Evolutionary conservation across 1,140 invertebrate species (phyloP).

Genomic region (Heliothis virescens): DNA sequence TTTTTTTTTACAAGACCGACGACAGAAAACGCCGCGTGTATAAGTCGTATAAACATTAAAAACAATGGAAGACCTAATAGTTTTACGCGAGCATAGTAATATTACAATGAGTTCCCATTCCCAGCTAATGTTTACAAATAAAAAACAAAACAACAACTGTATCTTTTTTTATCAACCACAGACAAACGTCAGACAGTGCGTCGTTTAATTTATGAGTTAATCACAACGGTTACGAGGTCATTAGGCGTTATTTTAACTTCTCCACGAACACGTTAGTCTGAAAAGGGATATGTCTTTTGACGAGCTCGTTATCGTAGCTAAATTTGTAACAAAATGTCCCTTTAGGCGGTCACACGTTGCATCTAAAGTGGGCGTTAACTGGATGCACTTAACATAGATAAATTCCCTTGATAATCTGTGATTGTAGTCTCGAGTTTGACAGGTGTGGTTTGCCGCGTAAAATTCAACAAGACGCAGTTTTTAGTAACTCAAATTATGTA

Average conservation of each 20-base stretch:
- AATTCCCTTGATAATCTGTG: constrained; percentile 34
- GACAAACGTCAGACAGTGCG: constrained; percentile 12
- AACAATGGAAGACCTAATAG: no score
- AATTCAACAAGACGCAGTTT: neutral
- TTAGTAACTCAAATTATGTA: neutral
- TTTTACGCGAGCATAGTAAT: no score
- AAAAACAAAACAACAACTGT: neutral
- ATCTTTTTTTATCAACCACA: constrained; percentile 12
- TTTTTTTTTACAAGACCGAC: no score
- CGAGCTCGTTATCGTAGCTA: constrained; percentile 50
- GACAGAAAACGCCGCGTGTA: no score
- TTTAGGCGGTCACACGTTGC: constrained; percentile 29
- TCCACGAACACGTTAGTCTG: constrained; percentile 26
- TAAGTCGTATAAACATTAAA: no score
- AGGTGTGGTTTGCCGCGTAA: constrained; percentile 24
- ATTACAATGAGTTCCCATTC: neutral
- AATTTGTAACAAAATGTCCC: constrained; percentile 37
- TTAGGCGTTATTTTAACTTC: constrained; percentile 43
- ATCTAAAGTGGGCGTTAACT: constrained; percentile 8
- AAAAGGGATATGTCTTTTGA: constrained; percentile 56
- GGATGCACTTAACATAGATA: constrained; percentile 30
- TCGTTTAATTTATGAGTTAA: constrained; percentile 36
- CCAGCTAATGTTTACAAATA: constrained; percentile 4
- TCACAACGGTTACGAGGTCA: constrained; percentile 37
- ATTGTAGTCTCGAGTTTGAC: constrained; percentile 19